phyloP scores from a whole-genome alignment of 2,113 vertebrate species.

The Lasiurus borealis region DNA sequence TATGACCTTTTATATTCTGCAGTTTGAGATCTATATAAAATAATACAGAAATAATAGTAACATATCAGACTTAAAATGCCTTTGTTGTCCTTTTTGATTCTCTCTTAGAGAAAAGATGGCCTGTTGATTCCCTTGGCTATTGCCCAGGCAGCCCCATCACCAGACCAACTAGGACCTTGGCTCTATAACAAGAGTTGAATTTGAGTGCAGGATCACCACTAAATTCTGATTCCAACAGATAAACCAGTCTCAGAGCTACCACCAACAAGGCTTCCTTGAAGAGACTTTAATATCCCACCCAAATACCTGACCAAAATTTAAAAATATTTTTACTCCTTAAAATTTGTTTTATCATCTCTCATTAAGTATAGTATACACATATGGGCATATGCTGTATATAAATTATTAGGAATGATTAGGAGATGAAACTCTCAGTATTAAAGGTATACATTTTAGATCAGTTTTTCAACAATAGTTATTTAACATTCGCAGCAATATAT shows the following conservation, averaged over 20 bases:
- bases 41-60: background rate
- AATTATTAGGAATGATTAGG: background rate
- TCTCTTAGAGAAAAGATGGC: background rate
- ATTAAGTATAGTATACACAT: background rate
- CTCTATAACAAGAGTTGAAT: background rate
- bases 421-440: background rate
- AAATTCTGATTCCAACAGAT: background rate
- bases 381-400: background rate
- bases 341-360: background rate
- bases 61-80: background rate
- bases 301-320: background rate
- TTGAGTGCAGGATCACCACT: background rate
- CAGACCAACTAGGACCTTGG: fast-evolving
- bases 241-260: background rate
- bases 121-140: background rate
- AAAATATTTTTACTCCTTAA: background rate
- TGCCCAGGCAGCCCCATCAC: fast-evolving
- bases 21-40: background rate
- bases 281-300: background rate
- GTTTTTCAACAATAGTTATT: background rate
- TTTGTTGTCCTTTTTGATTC: background rate
- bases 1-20: background rate
- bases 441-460: background rate
- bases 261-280: background rate
- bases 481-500: background rate